phyloP scores from a whole-genome alignment of 1,140 invertebrate genomes.

The Bombus consobrinus region DNA sequence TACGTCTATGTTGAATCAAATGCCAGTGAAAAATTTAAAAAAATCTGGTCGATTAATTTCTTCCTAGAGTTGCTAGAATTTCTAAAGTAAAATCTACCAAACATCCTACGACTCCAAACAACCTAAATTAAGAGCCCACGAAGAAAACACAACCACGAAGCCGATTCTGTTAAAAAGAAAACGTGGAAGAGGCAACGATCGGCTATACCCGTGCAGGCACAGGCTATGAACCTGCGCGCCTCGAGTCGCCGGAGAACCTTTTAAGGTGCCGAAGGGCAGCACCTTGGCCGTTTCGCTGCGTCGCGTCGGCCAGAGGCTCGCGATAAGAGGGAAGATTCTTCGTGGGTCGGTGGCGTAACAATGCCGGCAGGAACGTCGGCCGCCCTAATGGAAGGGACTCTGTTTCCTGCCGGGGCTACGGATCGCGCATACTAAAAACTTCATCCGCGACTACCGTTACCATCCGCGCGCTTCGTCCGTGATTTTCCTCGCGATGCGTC shows the following conservation, averaged over 20 bases:
- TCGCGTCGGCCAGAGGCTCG: constrained; percentile 42
- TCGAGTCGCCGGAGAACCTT: constrained; percentile 47
- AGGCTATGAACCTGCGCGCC: constrained; percentile 33
- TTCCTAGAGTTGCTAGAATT: not conserved
- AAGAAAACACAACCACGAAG: not conserved
- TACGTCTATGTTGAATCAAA: no score
- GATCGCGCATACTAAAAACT: constrained; percentile 75
- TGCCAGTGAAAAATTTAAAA: not conserved
- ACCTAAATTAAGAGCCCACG: no score
- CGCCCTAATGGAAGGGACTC: constrained; percentile 67
- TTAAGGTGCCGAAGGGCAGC: constrained; percentile 66
- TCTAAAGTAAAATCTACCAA: not conserved
- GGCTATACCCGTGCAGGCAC: not conserved
- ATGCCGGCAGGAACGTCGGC: constrained; percentile 58
- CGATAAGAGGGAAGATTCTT: constrained; percentile 56
- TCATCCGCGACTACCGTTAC: constrained; percentile 72
- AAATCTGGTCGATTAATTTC: no score
- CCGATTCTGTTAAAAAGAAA: not conserved
- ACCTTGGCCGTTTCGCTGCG: constrained; percentile 36
- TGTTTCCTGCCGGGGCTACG: constrained; percentile 74
- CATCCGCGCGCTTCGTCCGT: not conserved
- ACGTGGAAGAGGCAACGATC: not conserved
- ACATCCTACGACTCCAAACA: not conserved
- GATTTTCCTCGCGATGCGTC: not conserved
- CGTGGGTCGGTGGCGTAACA: constrained; percentile 65